Base-by-base conservation (phyloP, 2,888 invertebrate species). In the Heliconius cydno region DNA sequence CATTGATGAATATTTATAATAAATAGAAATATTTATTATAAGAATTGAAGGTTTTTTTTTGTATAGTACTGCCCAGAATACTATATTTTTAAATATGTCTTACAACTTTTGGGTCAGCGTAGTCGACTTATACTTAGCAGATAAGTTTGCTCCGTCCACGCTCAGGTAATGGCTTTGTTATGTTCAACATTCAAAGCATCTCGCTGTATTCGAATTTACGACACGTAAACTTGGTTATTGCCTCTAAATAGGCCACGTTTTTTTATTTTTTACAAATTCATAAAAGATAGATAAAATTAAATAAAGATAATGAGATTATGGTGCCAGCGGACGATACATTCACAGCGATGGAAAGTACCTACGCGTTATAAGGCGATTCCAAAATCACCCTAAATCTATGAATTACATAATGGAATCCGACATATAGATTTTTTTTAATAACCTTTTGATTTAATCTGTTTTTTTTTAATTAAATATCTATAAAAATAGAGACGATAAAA, bases 121-220 rank as follows among this genome's bases (percentile, higher is more conserved):
- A 30, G 73, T 60, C 67, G 70, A 63, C 70, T 78, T 78, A 73
- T 78, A 81, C 81, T 81, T 78, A 19, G 78, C 76, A 78, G 79
- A 81, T 77, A 78, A 79, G 66, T 80, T 81, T 74, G 70, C 70
- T 66, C 30, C 76, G 65, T 78, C 78, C 78, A 71, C 71, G 66
- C 67, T 70, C 57, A 76, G 78, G 80, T 82, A 82, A 82, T 82
- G 80, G 77, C 78, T 80, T 82, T 82, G 77, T 79, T 80, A 74
- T 82, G 80, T 82, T 65, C 76, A 28, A 75, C 41, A 60, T 75
- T 75, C 25, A 65, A 60, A 75, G 63, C 65, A 38, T 41, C 75
- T 41, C 6, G 46, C 65, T 46, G 46, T 65, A 28, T 75, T 41
- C 41, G 63, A 65, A n/a, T 60, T 60, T 70, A 70, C 25, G 70